Percentiles rank a stretch among this genome's conserved stretches.
phyloP scores from a whole-genome alignment of 2,888 invertebrate species.

The Drosophila parthenogenetica region DNA sequence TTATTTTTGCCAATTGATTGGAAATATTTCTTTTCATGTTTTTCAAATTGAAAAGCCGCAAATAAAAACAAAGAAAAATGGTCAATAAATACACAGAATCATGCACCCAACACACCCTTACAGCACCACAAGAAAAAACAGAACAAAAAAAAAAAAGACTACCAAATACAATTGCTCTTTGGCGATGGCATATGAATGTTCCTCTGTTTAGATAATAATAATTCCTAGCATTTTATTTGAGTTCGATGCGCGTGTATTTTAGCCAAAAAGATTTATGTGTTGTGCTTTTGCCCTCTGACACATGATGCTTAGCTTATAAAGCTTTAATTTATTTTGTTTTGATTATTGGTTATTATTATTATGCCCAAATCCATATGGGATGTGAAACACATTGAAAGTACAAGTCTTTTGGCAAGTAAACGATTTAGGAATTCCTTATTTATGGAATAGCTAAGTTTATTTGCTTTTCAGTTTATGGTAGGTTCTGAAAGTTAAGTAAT shows the following conservation, averaged over 20 bases:
- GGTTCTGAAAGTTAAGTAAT: neutral
- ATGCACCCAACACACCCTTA: slow-evolving; percentile 3
- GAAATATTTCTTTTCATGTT: slow-evolving; percentile 80
- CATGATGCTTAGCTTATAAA: slow-evolving; percentile 72
- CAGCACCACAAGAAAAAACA: slow-evolving; percentile 9
- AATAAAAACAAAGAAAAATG: slow-evolving; percentile 53
- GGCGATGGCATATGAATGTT: slow-evolving; percentile 62
- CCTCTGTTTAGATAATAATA: slow-evolving; percentile 73
- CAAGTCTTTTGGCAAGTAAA: slow-evolving; percentile 15
- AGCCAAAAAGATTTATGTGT: slow-evolving; percentile 60
- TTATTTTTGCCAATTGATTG: slow-evolving; percentile 78
- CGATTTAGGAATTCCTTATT: slow-evolving; percentile 29
- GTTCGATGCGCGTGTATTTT: slow-evolving; percentile 40
- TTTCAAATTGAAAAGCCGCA: slow-evolving; percentile 57
- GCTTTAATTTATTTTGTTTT: slow-evolving; percentile 77
- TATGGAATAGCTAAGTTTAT: slow-evolving; percentile 26
- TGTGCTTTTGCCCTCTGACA: slow-evolving; percentile 53
- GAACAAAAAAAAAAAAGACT: neutral
- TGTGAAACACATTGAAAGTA: slow-evolving; percentile 18
- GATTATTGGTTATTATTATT: slow-evolving; percentile 67
- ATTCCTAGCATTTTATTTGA: slow-evolving; percentile 66
- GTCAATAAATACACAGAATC: slow-evolving; percentile 32
- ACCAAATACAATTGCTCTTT: slow-evolving; percentile 47
- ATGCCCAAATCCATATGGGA: slow-evolving; percentile 44
- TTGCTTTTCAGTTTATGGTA: neutral